Percentiles rank a stretch among this genome's conserved stretches.
Evolutionary conservation across 1,140 invertebrate species (phyloP).

Genomic region (Drosophila arizonae): DNA sequence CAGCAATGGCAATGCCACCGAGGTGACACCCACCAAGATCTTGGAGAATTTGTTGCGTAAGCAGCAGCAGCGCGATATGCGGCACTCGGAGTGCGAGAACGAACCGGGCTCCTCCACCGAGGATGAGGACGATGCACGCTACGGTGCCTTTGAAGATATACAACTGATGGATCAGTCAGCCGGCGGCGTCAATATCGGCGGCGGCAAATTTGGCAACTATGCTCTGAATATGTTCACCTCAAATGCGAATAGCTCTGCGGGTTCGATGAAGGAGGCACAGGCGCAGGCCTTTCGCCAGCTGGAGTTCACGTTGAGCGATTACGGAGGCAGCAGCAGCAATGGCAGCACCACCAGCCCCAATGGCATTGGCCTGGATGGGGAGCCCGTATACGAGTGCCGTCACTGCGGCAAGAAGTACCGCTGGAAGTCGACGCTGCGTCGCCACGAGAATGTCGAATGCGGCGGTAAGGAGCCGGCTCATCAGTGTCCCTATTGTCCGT

Average conservation of each 20-base stretch:
- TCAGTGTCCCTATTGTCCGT: conserved; percentile 91
- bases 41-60: conserved; percentile 72
- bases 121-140: conserved; percentile 74
- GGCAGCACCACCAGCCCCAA: conserved; percentile 66
- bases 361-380: conserved; percentile 84
- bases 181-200: not conserved
- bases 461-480: conserved; percentile 92
- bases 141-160: conserved; percentile 74
- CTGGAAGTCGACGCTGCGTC: conserved; percentile 91
- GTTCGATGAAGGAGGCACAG: conserved; percentile 64
- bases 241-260: conserved; percentile 48
- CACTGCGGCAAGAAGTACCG: conserved; percentile 91
- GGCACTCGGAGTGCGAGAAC: conserved; percentile 68
- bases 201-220: conserved; percentile 47
- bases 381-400: conserved; percentile 88
- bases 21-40: conserved; percentile 65
- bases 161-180: conserved; percentile 69
- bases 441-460: conserved; percentile 93
- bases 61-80: conserved; percentile 63
- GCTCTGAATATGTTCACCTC: conserved; percentile 51
- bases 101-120: conserved; percentile 60
- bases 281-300: conserved; percentile 74
- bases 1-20: conserved; percentile 5
- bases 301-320: conserved; percentile 73
- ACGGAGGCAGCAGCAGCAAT: conserved; percentile 67